phyloP scores from a whole-genome alignment of 2,888 invertebrate genomes.

The Leucophenga montana region DNA sequence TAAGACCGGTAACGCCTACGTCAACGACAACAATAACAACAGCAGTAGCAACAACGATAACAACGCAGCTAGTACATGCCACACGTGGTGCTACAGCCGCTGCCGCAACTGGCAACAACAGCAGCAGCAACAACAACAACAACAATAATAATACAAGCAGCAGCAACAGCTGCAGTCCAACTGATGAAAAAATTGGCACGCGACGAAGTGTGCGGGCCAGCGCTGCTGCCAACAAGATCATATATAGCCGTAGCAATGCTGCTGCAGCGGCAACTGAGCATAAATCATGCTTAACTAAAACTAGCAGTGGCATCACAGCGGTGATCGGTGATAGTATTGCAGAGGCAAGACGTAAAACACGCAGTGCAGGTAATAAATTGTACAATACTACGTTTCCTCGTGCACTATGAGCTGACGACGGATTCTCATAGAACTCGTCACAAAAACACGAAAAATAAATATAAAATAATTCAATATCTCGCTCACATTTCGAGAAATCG shows the following conservation, averaged over 20 bases:
- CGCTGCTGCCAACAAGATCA: constrained; percentile 72
- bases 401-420: no score
- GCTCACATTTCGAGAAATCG: no score
- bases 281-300: not conserved
- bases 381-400: not conserved
- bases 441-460: no score
- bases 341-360: constrained; percentile 77
- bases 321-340: constrained; percentile 59
- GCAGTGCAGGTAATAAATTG: constrained; percentile 78
- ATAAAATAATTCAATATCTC: no score
- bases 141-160: constrained; percentile 44
- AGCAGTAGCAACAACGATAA: constrained; percentile 14
- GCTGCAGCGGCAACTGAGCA: constrained; percentile 52
- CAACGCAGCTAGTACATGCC: constrained; percentile 54
- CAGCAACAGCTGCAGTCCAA: constrained; percentile 48
- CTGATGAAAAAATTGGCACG: constrained; percentile 75
- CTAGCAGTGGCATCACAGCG: constrained; percentile 54
- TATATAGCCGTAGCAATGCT: constrained; percentile 66
- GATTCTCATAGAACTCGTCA: no score
- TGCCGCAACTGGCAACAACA: constrained; percentile 42
- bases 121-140: constrained; percentile 32
- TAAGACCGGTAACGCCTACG: not conserved
- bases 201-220: constrained; percentile 75
- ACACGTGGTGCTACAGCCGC: constrained; percentile 60
- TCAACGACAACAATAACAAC: constrained; percentile 29